A percentile compares a stretch with the other conserved stretches of the same genome.
These are phyloP conservation scores for Neoitamus cyanurus DNA, from an alignment of 2,888 invertebrate species.

Conservation along the genomic window DNA sequence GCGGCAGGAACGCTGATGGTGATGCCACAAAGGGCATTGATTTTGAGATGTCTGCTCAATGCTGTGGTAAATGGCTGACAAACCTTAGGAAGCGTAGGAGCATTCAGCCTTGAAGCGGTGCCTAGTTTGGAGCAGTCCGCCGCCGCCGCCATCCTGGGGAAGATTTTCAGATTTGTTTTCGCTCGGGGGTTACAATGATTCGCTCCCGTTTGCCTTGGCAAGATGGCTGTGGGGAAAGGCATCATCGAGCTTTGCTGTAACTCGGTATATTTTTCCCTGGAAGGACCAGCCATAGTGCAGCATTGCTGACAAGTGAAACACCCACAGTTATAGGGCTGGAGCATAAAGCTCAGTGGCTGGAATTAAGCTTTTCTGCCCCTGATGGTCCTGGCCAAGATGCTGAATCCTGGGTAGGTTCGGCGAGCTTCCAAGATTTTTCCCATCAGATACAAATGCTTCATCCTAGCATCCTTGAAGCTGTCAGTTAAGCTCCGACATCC, in stretches of 20 bases:
- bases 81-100: neutral
- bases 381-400: slow-evolving; percentile 28
- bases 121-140: neutral
- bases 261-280: neutral
- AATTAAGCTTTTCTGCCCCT: slow-evolving; percentile 23
- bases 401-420: slow-evolving; percentile 30
- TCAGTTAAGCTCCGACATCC: slow-evolving; percentile 48
- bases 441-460: slow-evolving; percentile 18
- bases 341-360: slow-evolving; percentile 6
- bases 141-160: neutral
- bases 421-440: slow-evolving; percentile 25
- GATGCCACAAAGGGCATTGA: slow-evolving; percentile 33
- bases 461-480: slow-evolving; percentile 36
- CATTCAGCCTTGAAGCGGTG: neutral
- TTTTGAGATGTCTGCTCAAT: slow-evolving; percentile 26
- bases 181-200: neutral
- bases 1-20: neutral
- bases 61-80: slow-evolving; percentile 27
- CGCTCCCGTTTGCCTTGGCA: neutral
- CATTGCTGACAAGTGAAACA: slow-evolving; percentile 18
- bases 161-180: neutral
- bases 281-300: neutral
- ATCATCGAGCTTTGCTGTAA: neutral
- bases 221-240: neutral
- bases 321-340: neutral